Conservation (phyloP, 1,140 invertebrate species). For the Apis florea region DNA sequence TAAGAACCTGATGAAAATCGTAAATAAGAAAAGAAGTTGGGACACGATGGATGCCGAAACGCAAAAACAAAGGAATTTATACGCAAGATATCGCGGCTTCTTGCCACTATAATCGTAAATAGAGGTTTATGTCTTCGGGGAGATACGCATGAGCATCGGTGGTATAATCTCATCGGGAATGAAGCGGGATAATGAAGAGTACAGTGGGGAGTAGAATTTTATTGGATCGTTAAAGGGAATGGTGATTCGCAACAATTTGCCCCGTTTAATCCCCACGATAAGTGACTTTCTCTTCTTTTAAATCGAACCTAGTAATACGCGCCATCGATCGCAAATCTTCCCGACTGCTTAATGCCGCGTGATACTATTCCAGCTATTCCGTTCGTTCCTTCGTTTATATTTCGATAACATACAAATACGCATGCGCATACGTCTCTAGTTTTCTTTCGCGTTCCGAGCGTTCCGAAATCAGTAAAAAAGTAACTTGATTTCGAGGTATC, state of each 20-base stretch:
- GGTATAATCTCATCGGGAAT: not conserved
- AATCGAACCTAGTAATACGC: not conserved
- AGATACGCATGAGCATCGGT: not conserved
- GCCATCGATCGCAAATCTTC: conserved; percentile 8
- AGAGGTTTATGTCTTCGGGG: not conserved
- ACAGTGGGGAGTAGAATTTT: conserved; percentile 1
- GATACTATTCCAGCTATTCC: conserved; percentile 13
- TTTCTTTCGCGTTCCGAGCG: not conserved
- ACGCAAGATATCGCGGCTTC: conserved; percentile 4
- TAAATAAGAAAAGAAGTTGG: not conserved
- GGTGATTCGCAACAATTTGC: conserved; percentile 42
- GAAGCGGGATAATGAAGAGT: conserved; percentile 15
- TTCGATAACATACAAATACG: not conserved
- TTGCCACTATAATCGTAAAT: conserved; percentile 21
- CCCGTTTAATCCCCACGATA: conserved; percentile 32
- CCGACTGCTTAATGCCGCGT: conserved; percentile 12
- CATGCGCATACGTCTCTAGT: not conserved
- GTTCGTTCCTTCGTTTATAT: not conserved
- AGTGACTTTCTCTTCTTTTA: conserved; percentile 49
- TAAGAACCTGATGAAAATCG: not conserved
- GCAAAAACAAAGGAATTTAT: conserved; percentile 20
- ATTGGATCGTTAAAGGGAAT: conserved; percentile 38
- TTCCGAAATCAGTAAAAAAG: too few relatives aligned
- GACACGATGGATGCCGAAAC: not conserved
- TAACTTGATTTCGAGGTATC: too few relatives aligned